Evolutionary conservation across 2,888 invertebrate species (phyloP), one percentile per base, ranked within the genome.

Genomic region (Liopterus haemorrhoidalis): DNA sequence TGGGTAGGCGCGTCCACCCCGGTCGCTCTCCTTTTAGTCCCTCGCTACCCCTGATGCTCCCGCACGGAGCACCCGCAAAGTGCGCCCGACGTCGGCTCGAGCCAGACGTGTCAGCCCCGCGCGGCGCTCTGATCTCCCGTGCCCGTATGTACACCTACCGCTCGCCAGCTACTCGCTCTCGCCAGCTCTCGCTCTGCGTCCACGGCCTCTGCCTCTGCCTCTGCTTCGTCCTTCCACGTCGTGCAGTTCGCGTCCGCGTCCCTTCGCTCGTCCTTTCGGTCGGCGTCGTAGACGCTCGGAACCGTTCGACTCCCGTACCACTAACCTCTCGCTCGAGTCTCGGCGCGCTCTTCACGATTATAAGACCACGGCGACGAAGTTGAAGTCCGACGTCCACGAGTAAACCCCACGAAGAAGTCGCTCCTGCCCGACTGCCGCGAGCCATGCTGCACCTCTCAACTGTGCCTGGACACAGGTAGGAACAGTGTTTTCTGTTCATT

Each of bases 31-130:
- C 42, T 43, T 46, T 42, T 49, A 44, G 50, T 50, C 50, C 46
- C 50, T 50, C 49, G 42, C 52, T 44, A 49, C 54, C 57, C 56
- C 54, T 53, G 58, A 57, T 56, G 54, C 55, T 54, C 50, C 58
- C 60, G 61, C 64, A 61, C 60, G 60, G 58, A 60, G 55, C 59
- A 60, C 39, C 63, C 66, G 62, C 69, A 68, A 67, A 67, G 65
- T 73, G 72, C 69, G 72, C 69, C 67, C 71, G 72, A 71, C 72
- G 70, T 65, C 67, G 67, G 68, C 70, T 60, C 70, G 70, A 72
- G 56, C 61, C 60, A 62, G 66, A 66, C 66, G 66, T 65, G 58
- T 60, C 57, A 59, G 59, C 56, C 60, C 60, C 53, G 51, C 51
- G 52, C 36, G 51, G 52, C 54, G 47, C 31, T 35, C 28, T 41